These are phyloP conservation scores for Rhingia rostrata DNA, from an alignment of 2,888 invertebrate genomes.

Conservation along the genomic window DNA sequence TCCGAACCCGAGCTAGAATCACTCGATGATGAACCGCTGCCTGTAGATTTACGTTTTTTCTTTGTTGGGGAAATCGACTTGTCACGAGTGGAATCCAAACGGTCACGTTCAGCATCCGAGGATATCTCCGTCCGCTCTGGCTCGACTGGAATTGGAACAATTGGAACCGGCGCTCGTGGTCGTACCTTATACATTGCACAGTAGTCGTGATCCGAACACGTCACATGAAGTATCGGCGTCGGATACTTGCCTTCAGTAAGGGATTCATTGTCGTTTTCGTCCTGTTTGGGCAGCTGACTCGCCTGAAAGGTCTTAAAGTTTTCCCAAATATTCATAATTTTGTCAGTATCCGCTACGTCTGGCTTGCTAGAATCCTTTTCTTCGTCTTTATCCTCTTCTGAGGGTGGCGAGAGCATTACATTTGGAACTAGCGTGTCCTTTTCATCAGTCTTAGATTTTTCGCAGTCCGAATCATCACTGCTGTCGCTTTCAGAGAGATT, in stretches of 20 bases:
- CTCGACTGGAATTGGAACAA: slow-evolving; percentile 51
- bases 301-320: slow-evolving; percentile 79
- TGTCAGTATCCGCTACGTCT: slow-evolving; percentile 65
- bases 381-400: slow-evolving; percentile 79
- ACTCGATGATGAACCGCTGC: slow-evolving; percentile 86
- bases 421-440: slow-evolving; percentile 78
- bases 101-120: slow-evolving; percentile 77
- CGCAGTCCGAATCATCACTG: slow-evolving; percentile 84
- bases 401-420: slow-evolving; percentile 81
- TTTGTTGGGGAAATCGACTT: slow-evolving; percentile 79
- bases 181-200: slow-evolving; percentile 84
- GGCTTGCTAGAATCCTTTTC: slow-evolving; percentile 75
- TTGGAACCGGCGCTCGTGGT: slow-evolving; percentile 31
- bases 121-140: slow-evolving; percentile 77
- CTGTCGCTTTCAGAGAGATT: slow-evolving; percentile 94
- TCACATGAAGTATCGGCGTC: slow-evolving; percentile 84
- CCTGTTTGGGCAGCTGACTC: slow-evolving; percentile 58
- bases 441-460: slow-evolving; percentile 76
- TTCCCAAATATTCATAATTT: slow-evolving; percentile 80
- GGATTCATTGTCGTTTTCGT: slow-evolving; percentile 63
- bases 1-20: slow-evolving; percentile 90
- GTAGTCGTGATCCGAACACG: slow-evolving; percentile 90
- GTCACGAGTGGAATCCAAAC: slow-evolving; percentile 71
- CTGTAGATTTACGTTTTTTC: slow-evolving; percentile 78
- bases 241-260: slow-evolving; percentile 72